These are phyloP conservation scores for Meteorus cinctellus DNA, from an alignment of 2,888 invertebrate species.

Conservation along the genomic window DNA sequence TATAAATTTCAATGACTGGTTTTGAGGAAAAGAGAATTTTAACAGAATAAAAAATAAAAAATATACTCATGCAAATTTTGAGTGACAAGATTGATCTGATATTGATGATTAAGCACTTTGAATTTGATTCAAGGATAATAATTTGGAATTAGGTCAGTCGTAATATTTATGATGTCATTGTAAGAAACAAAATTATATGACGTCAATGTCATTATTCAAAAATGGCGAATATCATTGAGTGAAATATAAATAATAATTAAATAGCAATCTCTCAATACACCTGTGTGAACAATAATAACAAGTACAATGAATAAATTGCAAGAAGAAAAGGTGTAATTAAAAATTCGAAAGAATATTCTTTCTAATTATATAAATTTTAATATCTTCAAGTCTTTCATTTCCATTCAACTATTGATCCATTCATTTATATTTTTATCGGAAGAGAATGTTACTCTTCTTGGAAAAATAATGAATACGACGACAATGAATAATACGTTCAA, in stretches of 20 bases:
- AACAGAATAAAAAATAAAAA: neutral
- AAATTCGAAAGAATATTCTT: too few species aligned
- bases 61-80: neutral
- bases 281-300: too few species aligned
- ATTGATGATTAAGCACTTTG: neutral
- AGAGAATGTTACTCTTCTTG: neutral
- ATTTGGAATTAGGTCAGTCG: slow-evolving; percentile 33
- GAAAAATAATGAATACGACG: neutral
- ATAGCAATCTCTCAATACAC: too few species aligned
- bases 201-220: neutral
- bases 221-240: neutral
- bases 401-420: neutral
- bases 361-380: too few species aligned
- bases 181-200: neutral
- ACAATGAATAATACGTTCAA: neutral
- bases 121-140: slow-evolving; percentile 22
- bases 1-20: neutral
- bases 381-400: too few species aligned
- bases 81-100: slow-evolving; percentile 1
- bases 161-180: slow-evolving; percentile 20
- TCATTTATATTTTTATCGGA: neutral
- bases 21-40: neutral
- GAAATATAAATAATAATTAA: too few species aligned
- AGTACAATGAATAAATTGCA: too few species aligned
- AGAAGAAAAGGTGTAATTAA: too few species aligned